Percentiles rank a stretch among this genome's conserved stretches.
Conservation (phyloP, 2,797 vertebrate species). For the Aldrovandia affinis region DNA sequence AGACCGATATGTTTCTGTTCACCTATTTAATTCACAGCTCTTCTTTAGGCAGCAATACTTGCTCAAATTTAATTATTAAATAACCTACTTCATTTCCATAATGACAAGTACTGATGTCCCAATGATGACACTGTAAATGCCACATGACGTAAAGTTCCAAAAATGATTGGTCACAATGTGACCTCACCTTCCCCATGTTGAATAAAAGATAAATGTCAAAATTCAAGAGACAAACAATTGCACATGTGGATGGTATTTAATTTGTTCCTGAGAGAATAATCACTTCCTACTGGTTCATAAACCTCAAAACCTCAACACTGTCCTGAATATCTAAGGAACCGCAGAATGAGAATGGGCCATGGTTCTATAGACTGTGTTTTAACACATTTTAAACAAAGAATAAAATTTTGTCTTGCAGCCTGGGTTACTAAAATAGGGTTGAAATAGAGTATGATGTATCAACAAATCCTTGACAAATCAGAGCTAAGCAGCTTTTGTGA, state of each 20-base stretch:
- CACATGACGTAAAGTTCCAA: not conserved
- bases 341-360: not conserved
- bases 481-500: not conserved
- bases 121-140: not conserved
- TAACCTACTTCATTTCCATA: no score
- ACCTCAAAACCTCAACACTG: not conserved
- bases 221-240: not conserved
- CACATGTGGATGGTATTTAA: not conserved
- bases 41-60: no score
- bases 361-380: not conserved
- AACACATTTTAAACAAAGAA: not conserved
- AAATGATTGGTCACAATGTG: not conserved
- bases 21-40: no score
- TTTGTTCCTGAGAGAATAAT: not conserved
- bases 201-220: not conserved
- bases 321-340: no score
- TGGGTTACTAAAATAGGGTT: not conserved
- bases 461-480: not conserved
- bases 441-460: not conserved
- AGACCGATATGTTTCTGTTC: not conserved
- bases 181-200: not conserved
- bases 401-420: not conserved
- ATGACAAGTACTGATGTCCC: not conserved
- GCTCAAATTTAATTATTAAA: no score
- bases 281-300: not conserved